Evolutionary conservation across 2,113 vertebrate species (phyloP).

Genomic region (Phylloscopus trochiloides): DNA sequence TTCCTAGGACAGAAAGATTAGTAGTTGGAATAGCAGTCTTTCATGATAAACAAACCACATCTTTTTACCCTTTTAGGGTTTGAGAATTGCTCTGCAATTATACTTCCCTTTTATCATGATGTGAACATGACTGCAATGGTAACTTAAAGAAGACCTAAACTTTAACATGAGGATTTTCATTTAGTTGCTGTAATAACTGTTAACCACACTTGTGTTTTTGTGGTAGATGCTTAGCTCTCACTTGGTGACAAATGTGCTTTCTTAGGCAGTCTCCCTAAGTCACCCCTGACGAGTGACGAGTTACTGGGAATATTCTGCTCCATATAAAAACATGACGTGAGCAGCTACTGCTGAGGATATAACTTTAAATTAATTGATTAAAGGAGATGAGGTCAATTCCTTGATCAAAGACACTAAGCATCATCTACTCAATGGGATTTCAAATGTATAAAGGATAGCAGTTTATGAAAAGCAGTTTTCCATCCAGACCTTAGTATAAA

Average conservation of each 20-base stretch:
- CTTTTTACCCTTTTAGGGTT: neutral
- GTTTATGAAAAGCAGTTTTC: neutral
- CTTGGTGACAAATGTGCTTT: neutral
- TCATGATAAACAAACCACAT: slow-evolving; percentile 19
- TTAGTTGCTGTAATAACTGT: neutral
- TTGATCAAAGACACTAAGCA: neutral
- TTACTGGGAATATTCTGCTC: neutral
- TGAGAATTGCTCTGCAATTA: slow-evolving; percentile 2
- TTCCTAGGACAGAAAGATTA: slow-evolving; percentile 30
- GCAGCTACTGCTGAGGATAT: neutral
- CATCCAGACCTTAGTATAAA: neutral
- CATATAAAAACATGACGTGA: neutral
- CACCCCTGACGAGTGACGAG: neutral
- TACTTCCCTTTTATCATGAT: neutral
- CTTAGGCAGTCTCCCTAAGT: neutral
- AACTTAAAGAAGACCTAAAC: neutral
- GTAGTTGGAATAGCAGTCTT: neutral
- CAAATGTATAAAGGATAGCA: neutral
- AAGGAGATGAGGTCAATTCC: neutral
- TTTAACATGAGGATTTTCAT: neutral
- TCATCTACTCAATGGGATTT: neutral
- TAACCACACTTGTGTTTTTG: neutral
- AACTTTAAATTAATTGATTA: neutral
- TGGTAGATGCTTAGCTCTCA: neutral
- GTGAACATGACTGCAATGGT: neutral